Evolutionary conservation across 2,113 vertebrate species (phyloP), one percentile per base, ranked within the genome.

Genomic region (Triplophysa siluroides): DNA sequence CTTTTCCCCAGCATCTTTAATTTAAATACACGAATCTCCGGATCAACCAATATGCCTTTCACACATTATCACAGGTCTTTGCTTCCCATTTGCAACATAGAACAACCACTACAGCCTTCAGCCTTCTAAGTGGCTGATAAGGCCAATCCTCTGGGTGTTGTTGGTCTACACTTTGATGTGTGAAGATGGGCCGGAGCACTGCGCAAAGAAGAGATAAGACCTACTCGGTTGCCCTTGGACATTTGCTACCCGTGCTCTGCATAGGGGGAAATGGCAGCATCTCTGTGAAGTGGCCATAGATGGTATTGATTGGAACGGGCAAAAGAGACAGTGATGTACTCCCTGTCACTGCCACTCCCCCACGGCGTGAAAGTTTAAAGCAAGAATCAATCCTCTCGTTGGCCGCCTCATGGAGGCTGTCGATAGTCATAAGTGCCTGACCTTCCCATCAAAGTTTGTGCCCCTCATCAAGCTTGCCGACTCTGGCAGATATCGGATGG

Each of bases 281-380:
- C 62, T 67, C 68, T 78, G 23, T 13, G 64, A 84, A 87, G 76
- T 58, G 78, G 87, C 73, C 86, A 63, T 75, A 74, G 76, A 85
- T 81, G 83, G 54, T 91, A 91, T 89, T 89, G 90, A 92, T 93
- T 87, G 66, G 81, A 83, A 83, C 80, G 88, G 79, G 88, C 90
- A 90, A 89, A 89, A 88, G 87, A 88, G 81, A 85, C 87, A 84
- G 87, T 87, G 88, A 89, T 90, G 88, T 85, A 83, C 85, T 87
- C 87, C 87, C 79, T 0, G 2, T 90, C 89, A 89, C 86, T 88
- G 81, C 82, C n/a, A 89, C 77, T 86, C 85, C 65, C 19, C 14
- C 83, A 19, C 69, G 8, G 41, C 58, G 62, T 77, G 60, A 84
- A 70, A 72, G 72, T 65, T 83, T 84, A 83, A 78, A 76, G 83